Conservation (phyloP, 37 sponge, comb jelly and placozoan genomes). For the Eunapius fragilis region DNA sequence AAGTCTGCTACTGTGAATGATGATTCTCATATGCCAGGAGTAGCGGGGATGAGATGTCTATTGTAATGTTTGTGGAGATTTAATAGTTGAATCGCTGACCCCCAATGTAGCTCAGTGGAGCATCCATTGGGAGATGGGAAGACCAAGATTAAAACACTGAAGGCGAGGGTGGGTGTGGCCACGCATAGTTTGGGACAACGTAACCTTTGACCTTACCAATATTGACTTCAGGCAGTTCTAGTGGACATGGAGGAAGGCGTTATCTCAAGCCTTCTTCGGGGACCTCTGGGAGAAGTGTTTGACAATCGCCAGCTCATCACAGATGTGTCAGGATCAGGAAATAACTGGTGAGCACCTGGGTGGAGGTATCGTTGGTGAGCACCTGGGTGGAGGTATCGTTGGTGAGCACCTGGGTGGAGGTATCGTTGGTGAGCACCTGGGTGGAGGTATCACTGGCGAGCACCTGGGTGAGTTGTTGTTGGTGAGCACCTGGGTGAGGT, state of each 20-base stretch:
- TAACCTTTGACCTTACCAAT: not conserved
- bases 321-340: constrained; percentile 98
- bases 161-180: constrained; percentile 74
- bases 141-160: constrained; percentile 76
- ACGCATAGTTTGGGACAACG: not conserved
- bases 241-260: constrained; percentile 99
- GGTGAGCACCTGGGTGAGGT: no score
- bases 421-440: no score
- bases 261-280: constrained; percentile 81
- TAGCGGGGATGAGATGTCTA: no score
- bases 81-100: no score
- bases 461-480: no score
- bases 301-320: constrained; percentile 91
- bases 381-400: no score
- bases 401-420: no score
- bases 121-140: constrained; percentile 81
- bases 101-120: constrained; percentile 14
- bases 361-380: no score
- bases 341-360: constrained; percentile 85
- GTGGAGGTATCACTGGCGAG: no score
- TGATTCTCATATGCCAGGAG: no score
- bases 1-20: no score
- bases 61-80: no score
- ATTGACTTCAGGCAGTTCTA: constrained; percentile 94
- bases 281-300: constrained; percentile 93